Base-by-base conservation (phyloP, 2,888 invertebrate genomes). In the Archaeoteleia sp. region DNA sequence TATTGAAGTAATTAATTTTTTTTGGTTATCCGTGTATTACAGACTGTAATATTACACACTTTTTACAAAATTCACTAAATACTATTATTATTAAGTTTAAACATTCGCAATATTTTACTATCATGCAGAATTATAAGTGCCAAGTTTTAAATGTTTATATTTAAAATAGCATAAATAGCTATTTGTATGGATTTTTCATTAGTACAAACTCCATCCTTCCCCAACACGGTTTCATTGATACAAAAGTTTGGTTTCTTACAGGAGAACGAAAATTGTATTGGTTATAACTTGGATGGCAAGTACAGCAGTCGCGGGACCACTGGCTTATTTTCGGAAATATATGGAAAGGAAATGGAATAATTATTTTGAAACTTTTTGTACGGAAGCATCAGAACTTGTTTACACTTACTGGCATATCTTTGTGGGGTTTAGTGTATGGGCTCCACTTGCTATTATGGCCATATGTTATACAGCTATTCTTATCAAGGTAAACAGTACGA, bases 381-480 rank as follows among this genome's bases (percentile, higher is more conserved):
- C 88, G 0, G 95, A 95, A 84, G 89, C 93, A 67, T 83, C 87
- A 0, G 74, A 86, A 1, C 82, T 92, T 8, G 83, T 91, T 49
- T 89, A 90, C 37, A 88, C 91, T 25, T 95, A 95, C 79, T 95
- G 94, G 92, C 91, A 93, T 72, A 90, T 93, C 15, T 88, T 94
- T 1, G 88, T 93, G 12, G 89, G 91, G 0, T 87, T 93, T 3
- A 84, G 94, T 12, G 94, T 95, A 1, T 94, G 94, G 91, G 80
- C 94, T 10, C 95, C 95, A 0, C 85, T 94, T 14, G 86, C 89
- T 0, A 87, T 93, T 0, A 93, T 95, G 92, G 84, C 91, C 0
- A 82, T 92, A n/a, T 91, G 91, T 71, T 93, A 92, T 74, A 88
- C 91, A 4, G 90, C 92, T 40, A 92, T 93, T 75, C 91, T 91